Evolutionary conservation across 2,113 vertebrate species (phyloP).

Genomic region (Addax nasomaculatus): DNA sequence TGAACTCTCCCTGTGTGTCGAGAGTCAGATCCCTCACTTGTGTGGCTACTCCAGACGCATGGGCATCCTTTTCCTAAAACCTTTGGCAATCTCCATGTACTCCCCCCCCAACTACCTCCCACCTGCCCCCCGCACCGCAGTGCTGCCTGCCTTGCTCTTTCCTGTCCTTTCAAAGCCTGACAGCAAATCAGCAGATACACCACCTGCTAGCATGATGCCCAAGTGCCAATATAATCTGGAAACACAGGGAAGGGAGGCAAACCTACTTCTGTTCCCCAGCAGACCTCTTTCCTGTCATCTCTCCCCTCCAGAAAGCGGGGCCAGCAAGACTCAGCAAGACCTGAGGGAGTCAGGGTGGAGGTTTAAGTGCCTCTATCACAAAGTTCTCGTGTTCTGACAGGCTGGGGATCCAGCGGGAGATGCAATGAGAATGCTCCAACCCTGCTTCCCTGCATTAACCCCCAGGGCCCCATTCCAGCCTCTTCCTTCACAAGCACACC

Average conservation of each 20-base stretch:
- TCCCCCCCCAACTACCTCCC: background rate
- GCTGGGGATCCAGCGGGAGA: too few relatives aligned
- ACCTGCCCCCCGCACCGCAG: fast-evolving
- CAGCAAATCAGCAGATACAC: background rate
- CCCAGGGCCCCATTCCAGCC: background rate
- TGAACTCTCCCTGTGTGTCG: background rate
- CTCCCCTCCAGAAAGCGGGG: background rate
- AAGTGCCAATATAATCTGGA: background rate
- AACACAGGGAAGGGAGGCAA: background rate
- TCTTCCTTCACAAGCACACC: background rate
- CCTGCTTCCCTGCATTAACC: background rate
- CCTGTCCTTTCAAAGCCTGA: background rate
- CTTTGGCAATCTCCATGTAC: background rate
- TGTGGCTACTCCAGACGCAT: background rate
- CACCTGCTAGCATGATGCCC: background rate
- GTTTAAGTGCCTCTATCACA: background rate
- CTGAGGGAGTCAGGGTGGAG: background rate
- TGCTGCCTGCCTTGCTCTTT: background rate
- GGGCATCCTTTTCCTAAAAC: background rate
- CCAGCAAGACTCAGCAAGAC: background rate
- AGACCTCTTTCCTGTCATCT: background rate
- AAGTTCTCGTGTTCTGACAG: background rate
- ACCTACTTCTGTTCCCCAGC: background rate
- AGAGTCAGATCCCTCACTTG: background rate
- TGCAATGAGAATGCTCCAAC: background rate